These are phyloP conservation scores for Galagoides demidoff DNA, from an alignment of 2,797 vertebrate genomes.

Conservation along the genomic window DNA sequence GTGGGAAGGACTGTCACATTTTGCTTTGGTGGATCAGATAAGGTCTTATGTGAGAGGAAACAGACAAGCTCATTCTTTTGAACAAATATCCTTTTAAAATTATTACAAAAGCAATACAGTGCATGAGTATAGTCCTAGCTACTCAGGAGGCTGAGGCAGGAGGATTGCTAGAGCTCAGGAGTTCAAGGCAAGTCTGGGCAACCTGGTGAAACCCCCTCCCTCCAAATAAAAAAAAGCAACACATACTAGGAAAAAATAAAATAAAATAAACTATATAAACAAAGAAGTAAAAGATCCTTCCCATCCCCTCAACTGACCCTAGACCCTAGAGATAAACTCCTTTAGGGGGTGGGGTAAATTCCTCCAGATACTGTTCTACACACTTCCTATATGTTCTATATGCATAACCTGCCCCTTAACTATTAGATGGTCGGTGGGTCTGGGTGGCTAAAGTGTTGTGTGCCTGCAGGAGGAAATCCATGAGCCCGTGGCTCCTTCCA, in stretches of 20 bases:
- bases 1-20: not conserved
- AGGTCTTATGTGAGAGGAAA: slow-evolving; percentile 1
- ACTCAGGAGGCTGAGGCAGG: not conserved
- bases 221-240: not conserved
- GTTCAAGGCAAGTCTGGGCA: not conserved
- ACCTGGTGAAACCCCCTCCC: not conserved
- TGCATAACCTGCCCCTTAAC: not conserved
- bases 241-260: not conserved
- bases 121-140: not conserved
- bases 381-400: accelerated
- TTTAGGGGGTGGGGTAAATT: not conserved
- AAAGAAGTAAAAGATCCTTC: not conserved
- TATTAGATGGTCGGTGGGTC: not conserved
- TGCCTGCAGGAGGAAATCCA: too few relatives aligned
- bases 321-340: not conserved
- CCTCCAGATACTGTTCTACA: not conserved
- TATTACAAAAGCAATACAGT: not conserved
- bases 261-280: not conserved
- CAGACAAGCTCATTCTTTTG: not conserved
- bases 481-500: not conserved
- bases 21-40: not conserved
- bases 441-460: not conserved
- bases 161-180: not conserved
- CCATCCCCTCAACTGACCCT: not conserved
- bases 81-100: not conserved